Evolutionary conservation across 2,797 vertebrate species (phyloP), one percentile per base, ranked within the genome.

Genomic region (Macrochelys suwanniensis): DNA sequence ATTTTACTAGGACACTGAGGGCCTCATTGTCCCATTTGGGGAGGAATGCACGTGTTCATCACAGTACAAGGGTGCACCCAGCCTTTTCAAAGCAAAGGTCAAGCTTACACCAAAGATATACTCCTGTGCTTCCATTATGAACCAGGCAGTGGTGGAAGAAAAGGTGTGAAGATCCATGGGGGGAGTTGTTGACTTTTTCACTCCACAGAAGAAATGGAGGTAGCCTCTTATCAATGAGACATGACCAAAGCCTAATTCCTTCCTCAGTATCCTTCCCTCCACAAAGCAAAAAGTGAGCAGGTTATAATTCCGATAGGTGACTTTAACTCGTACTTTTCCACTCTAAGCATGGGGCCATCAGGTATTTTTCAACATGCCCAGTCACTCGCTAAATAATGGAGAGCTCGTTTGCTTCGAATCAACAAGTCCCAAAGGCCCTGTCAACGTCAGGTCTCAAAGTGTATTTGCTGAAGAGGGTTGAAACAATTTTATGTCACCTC

Each of bases 231-330:
- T 80, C 92, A 94, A 57, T 1, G 0, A 0, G 0, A 11, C 5
- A 2, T 56, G 8, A 37, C 88, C 51, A 11, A 56, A 68, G 45
- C 33, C 68, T 84, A 93, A 87, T 83, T 23, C 23, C 85, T 87
- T 92, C 19, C 2, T 53, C 51, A 51, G 5, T 80, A 77, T 51
- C 79, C 45, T 93, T 86, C 17, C 53, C 26, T 49, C 21, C 78
- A 59, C 56, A 84, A 54, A 87, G 12, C 28, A 81, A 71, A 76
- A 94, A 88, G 23, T 37, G 86, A 95, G 19, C 31, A 79, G 45
- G 11, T 31, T 80, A 9, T 92, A 56, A 11, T 4, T 88, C 23
- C 37, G 80, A 61, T 56, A 90, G 83, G 3, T n/a, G 68, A 23
- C 26, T 93, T 94, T 89, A 61, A 57, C 54, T 81, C 17, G 88